phyloP scores from a whole-genome alignment of 2,888 invertebrate genomes.

The Dichetophora obliterata region DNA sequence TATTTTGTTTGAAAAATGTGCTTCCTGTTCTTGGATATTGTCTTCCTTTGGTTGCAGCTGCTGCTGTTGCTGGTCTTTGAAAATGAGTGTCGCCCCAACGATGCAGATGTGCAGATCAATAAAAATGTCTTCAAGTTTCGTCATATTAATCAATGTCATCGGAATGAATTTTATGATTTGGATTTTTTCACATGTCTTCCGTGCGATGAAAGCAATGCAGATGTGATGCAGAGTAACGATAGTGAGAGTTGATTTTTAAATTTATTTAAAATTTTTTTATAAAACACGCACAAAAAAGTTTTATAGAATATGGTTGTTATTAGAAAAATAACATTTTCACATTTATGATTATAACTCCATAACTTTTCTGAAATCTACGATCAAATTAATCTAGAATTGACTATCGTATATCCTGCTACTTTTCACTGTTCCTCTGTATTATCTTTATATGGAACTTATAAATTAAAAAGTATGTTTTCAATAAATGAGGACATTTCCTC shows the following conservation, averaged over 20 bases:
- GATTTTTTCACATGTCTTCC: conserved; percentile 70
- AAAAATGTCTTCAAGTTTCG: conserved; percentile 54
- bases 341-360: too few relatives aligned
- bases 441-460: too few relatives aligned
- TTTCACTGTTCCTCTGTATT: too few relatives aligned
- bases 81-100: conserved; percentile 34
- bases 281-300: too few relatives aligned
- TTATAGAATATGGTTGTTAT: too few relatives aligned
- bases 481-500: too few relatives aligned
- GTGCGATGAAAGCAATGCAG: conserved; percentile 63
- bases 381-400: too few relatives aligned
- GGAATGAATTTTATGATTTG: conserved; percentile 71
- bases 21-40: conserved; percentile 47
- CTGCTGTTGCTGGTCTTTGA: conserved; percentile 37
- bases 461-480: too few relatives aligned
- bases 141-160: conserved; percentile 63
- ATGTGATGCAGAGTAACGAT: conserved; percentile 56
- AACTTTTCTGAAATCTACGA: too few relatives aligned
- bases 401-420: too few relatives aligned
- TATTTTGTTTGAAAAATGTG: conserved; percentile 22
- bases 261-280: too few relatives aligned
- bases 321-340: too few relatives aligned
- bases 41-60: conserved; percentile 41
- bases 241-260: conserved; percentile 60
- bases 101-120: conserved; percentile 42